A percentile compares a stretch with the other conserved stretches of the same genome.
These are phyloP conservation scores for Liparis tanakae DNA, from an alignment of 2,797 vertebrate species.

Conservation along the genomic window DNA sequence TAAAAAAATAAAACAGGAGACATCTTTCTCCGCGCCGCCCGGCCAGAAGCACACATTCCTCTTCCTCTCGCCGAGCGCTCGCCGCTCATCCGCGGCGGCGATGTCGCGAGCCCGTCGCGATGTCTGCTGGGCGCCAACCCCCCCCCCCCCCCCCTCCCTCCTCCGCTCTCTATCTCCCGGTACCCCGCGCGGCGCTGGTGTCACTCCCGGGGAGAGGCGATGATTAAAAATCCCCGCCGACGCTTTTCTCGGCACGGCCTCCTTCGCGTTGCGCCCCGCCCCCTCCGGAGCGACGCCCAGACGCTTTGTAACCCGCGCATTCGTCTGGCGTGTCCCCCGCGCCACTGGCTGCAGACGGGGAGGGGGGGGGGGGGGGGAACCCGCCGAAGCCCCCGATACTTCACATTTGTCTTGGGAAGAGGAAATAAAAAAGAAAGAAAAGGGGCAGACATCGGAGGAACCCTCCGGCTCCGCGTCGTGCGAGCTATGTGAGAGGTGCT, in stretches of 20 bases:
- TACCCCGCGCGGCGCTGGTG: conserved; percentile 73
- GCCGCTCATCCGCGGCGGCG: conserved; percentile 65
- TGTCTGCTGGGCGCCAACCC: conserved; percentile 74
- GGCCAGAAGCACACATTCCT: conserved; percentile 68
- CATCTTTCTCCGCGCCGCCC: conserved; percentile 59
- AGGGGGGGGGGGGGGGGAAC: conserved; percentile 28
- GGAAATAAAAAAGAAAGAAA: conserved; percentile 69
- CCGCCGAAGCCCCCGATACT: conserved; percentile 68
- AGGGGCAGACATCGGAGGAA: conserved; percentile 61
- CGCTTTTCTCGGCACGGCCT: conserved; percentile 59
- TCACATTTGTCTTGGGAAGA: conserved; percentile 79
- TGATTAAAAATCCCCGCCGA: conserved; percentile 83
- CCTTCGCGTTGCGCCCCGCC: conserved; percentile 57
- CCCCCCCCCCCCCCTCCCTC: conserved; percentile 56
- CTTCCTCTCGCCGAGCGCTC: conserved; percentile 61
- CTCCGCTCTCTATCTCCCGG: conserved; percentile 57
- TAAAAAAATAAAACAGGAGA: conserved; percentile 9
- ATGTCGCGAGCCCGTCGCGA: conserved; percentile 73
- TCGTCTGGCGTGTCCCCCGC: conserved; percentile 79
- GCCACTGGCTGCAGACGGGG: conserved; percentile 75
- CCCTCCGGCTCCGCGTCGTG: conserved; percentile 59
- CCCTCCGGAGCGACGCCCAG: conserved; percentile 74
- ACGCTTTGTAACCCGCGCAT: conserved; percentile 74
- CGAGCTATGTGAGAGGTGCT: conserved; percentile 64
- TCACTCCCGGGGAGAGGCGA: conserved; percentile 77